Conservation (phyloP, 2,113 vertebrate species). For the Chaenocephalus aceratus region DNA sequence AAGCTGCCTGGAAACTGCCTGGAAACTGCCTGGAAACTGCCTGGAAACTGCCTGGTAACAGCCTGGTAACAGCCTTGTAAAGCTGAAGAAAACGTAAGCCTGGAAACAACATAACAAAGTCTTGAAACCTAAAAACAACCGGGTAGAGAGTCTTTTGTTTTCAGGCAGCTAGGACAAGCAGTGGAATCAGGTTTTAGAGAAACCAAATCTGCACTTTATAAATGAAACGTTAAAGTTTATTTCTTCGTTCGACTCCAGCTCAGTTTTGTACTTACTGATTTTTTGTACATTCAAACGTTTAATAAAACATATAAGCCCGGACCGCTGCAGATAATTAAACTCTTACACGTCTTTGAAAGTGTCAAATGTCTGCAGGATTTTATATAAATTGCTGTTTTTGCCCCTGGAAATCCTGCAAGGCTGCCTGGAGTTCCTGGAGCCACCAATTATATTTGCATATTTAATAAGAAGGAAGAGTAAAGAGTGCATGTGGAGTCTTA, state of each 20-base stretch:
- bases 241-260: not conserved
- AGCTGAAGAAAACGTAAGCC: too few relatives aligned
- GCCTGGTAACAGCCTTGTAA: too few relatives aligned
- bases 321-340: not conserved
- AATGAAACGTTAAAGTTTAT: not conserved
- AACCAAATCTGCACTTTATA: too few relatives aligned
- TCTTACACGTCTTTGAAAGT: not conserved
- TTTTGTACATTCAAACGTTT: too few relatives aligned
- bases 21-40: too few relatives aligned
- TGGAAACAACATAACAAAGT: too few relatives aligned
- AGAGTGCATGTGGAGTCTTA: not conserved
- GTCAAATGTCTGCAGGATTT: not conserved
- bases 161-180: too few relatives aligned
- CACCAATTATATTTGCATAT: slow-evolving; percentile 57
- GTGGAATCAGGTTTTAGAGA: too few relatives aligned
- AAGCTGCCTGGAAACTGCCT: too few relatives aligned
- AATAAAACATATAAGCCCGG: not conserved
- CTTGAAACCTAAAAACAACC: too few relatives aligned
- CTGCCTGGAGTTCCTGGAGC: slow-evolving; percentile 34
- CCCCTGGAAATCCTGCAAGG: slow-evolving; percentile 42
- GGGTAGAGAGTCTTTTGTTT: too few relatives aligned
- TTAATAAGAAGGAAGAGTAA: slow-evolving; percentile 5
- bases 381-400: not conserved
- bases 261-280: not conserved
- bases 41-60: too few relatives aligned